Evolutionary conservation across 2,797 vertebrate species (phyloP).

Genomic region (Sebastolobus alascanus): DNA sequence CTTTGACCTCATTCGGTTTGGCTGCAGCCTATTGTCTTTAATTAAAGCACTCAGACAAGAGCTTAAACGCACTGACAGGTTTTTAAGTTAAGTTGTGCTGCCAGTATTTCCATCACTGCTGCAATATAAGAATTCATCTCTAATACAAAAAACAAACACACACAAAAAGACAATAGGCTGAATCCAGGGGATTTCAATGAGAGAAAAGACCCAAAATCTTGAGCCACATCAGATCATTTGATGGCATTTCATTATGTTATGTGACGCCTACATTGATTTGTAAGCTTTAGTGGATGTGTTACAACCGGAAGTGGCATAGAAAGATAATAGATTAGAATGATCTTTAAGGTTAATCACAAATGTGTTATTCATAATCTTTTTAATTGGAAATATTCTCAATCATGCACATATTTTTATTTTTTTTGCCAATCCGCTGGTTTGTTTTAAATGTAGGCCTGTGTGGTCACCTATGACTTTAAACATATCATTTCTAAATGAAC

Average conservation of each 20-base stretch:
- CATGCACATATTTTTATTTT: not conserved
- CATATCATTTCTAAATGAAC: not conserved
- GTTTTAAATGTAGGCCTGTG: not conserved
- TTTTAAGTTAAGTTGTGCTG: slow-evolving; percentile 21
- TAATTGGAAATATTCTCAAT: not conserved
- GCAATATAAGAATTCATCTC: not conserved
- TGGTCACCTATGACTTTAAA: not conserved
- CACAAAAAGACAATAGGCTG: not conserved
- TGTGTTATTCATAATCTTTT: not conserved
- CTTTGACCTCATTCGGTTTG: slow-evolving; percentile 73
- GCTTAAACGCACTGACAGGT: slow-evolving; percentile 24
- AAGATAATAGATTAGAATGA: not conserved
- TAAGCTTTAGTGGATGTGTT: not conserved
- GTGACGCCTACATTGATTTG: not conserved
- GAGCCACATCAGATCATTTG: not conserved
- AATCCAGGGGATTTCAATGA: not conserved
- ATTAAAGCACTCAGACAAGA: slow-evolving; percentile 9
- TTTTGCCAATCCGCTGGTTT: not conserved
- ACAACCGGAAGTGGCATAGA: not conserved
- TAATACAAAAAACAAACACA: not conserved
- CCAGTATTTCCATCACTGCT: not conserved
- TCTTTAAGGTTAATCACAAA: not conserved
- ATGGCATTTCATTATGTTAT: not conserved
- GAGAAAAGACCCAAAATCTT: not conserved
- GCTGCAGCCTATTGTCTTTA: slow-evolving; percentile 45